Conservation (phyloP, 2,113 vertebrate species). For the rat (Rattus norvegicus) region GRCr8 NC_086022.1:26628001-26628500, state of each 20-base stretch:
- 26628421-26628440: not conserved
- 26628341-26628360: slow-evolving; percentile 17
- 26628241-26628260: not conserved
- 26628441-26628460: not conserved
- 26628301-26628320: slow-evolving; percentile 8
- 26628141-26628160: slow-evolving; percentile 3
- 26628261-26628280: not conserved
- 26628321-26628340: slow-evolving; percentile 24
- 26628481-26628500: not conserved
- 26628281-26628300: not conserved
- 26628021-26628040: not conserved
- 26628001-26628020: not conserved
- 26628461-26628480: slow-evolving; percentile 1
- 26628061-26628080: not conserved
- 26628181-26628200: slow-evolving; percentile 11
- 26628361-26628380: not conserved
- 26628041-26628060: not conserved
- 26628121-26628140: not conserved
- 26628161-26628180: not conserved
- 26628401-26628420: not conserved
- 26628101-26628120: not conserved
- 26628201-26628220: not conserved
- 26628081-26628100: not conserved
- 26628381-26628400: not conserved
- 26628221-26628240: not conserved